phyloP scores from a whole-genome alignment of 1,140 invertebrate genomes.

The Pemphigus obesinymphae region DNA sequence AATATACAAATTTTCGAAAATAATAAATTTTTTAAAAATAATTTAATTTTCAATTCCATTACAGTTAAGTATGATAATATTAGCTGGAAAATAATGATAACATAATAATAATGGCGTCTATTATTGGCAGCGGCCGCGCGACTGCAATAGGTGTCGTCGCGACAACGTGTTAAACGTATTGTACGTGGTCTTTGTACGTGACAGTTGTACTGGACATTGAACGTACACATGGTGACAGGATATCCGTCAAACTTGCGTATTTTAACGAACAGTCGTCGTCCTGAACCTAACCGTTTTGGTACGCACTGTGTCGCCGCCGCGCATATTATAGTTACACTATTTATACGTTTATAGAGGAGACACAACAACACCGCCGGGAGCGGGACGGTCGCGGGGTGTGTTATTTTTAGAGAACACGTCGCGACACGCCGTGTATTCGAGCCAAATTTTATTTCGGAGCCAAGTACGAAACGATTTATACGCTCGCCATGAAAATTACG shows the following conservation, averaged over 20 bases:
- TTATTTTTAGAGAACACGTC: conserved; percentile 14
- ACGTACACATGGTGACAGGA: not conserved
- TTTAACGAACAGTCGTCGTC: not conserved
- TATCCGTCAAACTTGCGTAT: not conserved
- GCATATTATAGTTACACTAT: not conserved
- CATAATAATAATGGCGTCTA: no score
- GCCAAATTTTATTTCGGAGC: conserved; percentile 25
- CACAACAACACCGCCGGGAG: not conserved
- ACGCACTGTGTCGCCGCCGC: not conserved
- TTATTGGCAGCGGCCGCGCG: no score
- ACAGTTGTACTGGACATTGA: not conserved
- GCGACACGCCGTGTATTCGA: not conserved
- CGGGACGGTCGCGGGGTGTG: not conserved
- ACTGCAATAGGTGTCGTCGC: not conserved
- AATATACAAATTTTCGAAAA: no score
- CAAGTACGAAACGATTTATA: conserved; percentile 15
- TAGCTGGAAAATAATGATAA: no score
- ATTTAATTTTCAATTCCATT: no score
- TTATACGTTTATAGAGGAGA: conserved; percentile 6
- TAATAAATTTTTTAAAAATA: no score
- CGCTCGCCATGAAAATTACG: not conserved
- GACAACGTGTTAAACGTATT: not conserved
- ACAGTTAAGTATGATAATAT: no score
- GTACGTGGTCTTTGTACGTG: no score
- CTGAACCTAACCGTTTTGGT: not conserved